Conservation (phyloP, 2,113 vertebrate species). For the Ancistrus triradiatus region DNA sequence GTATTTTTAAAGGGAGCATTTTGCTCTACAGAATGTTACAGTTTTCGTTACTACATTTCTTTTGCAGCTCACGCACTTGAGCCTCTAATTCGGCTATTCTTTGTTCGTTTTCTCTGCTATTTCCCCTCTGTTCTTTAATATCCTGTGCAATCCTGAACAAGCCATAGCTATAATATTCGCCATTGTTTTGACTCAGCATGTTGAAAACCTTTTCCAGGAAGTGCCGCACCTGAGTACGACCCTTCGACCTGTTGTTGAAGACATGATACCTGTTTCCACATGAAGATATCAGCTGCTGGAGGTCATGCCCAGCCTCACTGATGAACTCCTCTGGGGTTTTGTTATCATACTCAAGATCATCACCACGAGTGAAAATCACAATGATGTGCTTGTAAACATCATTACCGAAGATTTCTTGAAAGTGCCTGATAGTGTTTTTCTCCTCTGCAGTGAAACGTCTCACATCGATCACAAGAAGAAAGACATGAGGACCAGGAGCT, state of each 20-base stretch:
- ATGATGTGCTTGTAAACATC: slow-evolving; percentile 25
- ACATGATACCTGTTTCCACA: neutral
- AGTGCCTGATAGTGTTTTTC: slow-evolving; percentile 13
- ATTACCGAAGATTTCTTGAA: slow-evolving; percentile 38
- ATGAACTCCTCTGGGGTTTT: slow-evolving; percentile 1
- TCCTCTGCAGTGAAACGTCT: slow-evolving; percentile 34
- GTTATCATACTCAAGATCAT: slow-evolving; percentile 24
- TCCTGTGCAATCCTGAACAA: neutral
- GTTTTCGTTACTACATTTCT: neutral
- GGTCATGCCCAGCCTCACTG: neutral
- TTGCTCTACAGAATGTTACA: neutral
- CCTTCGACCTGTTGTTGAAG: slow-evolving; percentile 4
- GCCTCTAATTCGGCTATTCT: neutral
- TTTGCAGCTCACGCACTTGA: neutral
- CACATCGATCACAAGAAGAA: slow-evolving; percentile 28
- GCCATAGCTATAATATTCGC: slow-evolving; percentile 12
- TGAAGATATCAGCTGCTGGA: neutral
- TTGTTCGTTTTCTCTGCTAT: neutral
- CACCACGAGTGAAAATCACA: slow-evolving; percentile 37
- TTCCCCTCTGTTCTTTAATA: neutral
- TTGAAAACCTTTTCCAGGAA: neutral
- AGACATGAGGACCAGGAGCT: slow-evolving; percentile 37
- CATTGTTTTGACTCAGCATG: neutral
- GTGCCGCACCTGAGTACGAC: neutral
- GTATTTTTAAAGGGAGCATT: too few relatives aligned